Evolutionary conservation across 2,888 invertebrate species (phyloP).

Genomic region (Polyommatus iphigenia): DNA sequence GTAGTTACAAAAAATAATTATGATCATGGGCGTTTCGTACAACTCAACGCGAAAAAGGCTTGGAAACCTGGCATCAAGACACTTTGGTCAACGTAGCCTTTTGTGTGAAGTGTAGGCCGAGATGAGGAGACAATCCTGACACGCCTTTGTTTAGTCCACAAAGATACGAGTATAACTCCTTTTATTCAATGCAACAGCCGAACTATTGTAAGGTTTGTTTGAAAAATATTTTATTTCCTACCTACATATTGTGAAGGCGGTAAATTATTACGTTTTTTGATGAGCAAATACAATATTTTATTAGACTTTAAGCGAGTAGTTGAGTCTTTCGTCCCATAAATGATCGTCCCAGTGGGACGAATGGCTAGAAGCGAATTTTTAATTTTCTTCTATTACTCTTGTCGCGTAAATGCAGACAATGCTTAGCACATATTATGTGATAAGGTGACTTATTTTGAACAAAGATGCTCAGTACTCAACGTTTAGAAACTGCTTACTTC

Average conservation of each 20-base stretch:
- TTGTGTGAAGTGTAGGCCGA: neutral
- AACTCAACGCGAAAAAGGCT: neutral
- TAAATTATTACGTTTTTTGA: neutral
- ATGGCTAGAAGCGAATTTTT: too few species aligned
- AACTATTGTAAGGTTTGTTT: neutral
- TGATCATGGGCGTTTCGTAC: neutral
- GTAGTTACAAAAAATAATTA: too few species aligned
- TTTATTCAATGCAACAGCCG: neutral
- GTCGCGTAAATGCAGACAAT: too few species aligned
- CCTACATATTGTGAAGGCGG: too few species aligned
- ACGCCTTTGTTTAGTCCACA: slow-evolving; percentile 1
- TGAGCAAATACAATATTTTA: neutral
- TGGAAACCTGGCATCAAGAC: neutral
- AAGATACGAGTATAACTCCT: neutral
- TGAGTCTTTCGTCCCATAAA: too few species aligned
- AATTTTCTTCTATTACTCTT: too few species aligned
- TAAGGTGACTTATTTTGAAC: too few species aligned
- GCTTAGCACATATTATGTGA: too few species aligned
- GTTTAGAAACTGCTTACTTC: too few species aligned
- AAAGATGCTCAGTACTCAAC: too few species aligned
- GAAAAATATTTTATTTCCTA: neutral
- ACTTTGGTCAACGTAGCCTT: neutral
- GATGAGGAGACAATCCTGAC: neutral
- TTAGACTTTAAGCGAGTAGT: too few species aligned
- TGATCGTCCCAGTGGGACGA: too few species aligned